These are phyloP conservation scores for Oreohelix idahoensis DNA, from an alignment of 1,140 invertebrate species.

Conservation along the genomic window DNA sequence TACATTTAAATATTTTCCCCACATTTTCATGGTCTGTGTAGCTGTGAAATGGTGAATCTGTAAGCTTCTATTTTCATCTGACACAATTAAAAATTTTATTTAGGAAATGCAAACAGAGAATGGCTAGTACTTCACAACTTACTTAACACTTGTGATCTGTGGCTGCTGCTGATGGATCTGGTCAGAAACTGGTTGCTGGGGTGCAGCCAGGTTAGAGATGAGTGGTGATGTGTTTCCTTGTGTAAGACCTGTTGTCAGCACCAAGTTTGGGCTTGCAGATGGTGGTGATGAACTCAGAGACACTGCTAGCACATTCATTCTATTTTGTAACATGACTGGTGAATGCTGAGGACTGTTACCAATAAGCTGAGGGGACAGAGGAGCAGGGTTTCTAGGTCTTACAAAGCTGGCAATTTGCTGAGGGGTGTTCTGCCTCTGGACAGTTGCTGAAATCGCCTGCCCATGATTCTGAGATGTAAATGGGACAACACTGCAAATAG, in stretches of 20 bases:
- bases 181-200: not conserved
- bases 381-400: not conserved
- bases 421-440: not conserved
- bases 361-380: not conserved
- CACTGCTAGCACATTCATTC: not conserved
- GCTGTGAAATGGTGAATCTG: too few species aligned
- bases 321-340: not conserved
- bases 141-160: not conserved
- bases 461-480: not conserved
- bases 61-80: too few species aligned
- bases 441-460: not conserved
- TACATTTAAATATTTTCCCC: too few species aligned
- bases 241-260: not conserved
- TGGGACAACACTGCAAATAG: slow-evolving; percentile 31
- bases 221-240: not conserved
- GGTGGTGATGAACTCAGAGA: not conserved
- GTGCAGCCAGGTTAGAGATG: not conserved
- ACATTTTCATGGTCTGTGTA: too few species aligned
- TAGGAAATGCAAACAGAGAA: too few species aligned
- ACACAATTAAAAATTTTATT: too few species aligned
- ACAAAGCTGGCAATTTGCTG: slow-evolving; percentile 7
- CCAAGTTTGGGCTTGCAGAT: not conserved
- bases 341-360: not conserved
- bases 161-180: not conserved
- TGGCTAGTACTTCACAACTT: too few species aligned